phyloP scores from a whole-genome alignment of 2,888 invertebrate species.

The Ceramica pisi region DNA sequence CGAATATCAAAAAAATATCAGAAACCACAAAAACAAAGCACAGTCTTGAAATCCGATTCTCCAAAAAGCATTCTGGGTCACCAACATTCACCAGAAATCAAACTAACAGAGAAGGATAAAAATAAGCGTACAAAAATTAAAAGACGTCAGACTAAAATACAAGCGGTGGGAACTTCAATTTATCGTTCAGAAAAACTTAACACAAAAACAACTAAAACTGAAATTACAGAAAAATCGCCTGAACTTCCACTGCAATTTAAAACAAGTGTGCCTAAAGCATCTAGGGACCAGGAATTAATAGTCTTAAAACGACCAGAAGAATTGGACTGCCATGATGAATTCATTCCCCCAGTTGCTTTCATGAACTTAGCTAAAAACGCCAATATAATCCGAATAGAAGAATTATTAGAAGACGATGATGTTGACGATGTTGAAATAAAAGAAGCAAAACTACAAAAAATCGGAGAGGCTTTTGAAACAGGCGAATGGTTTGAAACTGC shows the following conservation, averaged over 20 bases:
- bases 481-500: slow-evolving; percentile 45
- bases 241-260: neutral
- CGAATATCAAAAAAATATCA: neutral
- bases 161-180: neutral
- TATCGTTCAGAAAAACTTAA: neutral
- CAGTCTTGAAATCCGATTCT: neutral
- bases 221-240: neutral
- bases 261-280: neutral
- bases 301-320: slow-evolving; percentile 44
- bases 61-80: neutral
- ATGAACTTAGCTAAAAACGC: neutral
- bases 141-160: neutral
- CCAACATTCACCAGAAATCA: neutral
- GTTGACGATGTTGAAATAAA: neutral
- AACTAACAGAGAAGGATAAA: neutral
- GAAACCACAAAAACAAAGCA: neutral
- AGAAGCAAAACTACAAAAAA: neutral
- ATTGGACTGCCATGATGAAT: slow-evolving; percentile 15
- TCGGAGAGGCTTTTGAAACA: slow-evolving; percentile 25
- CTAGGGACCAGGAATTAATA: slow-evolving; percentile 22
- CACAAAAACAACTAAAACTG: neutral
- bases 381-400: slow-evolving; percentile 28
- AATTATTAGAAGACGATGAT: neutral
- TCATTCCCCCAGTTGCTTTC: slow-evolving; percentile 32
- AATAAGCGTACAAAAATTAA: neutral